These are phyloP conservation scores for Omphaloscelis lunosa DNA, from an alignment of 2,888 invertebrate species.

Conservation along the genomic window DNA sequence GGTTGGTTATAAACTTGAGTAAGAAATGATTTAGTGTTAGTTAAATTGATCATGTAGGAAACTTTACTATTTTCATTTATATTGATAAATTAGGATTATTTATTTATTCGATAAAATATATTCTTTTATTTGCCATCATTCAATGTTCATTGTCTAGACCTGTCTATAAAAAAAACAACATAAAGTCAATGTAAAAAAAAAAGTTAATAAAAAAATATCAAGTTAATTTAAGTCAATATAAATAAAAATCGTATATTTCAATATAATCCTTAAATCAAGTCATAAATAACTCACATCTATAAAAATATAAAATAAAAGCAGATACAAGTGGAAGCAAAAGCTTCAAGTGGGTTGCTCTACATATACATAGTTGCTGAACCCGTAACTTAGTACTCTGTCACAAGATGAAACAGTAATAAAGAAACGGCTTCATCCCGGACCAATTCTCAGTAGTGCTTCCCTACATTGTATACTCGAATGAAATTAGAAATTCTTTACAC, in stretches of 20 bases:
- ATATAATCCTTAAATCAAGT: neutral
- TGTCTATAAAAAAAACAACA: too few relatives aligned
- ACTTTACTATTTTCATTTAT: neutral
- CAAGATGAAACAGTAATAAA: slow-evolving; percentile 27
- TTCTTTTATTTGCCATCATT: too few relatives aligned
- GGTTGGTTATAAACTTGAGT: slow-evolving; percentile 1
- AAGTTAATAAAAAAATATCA: too few relatives aligned
- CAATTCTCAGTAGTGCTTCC: slow-evolving; percentile 4
- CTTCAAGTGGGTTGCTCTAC: neutral
- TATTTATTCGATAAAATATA: too few relatives aligned
- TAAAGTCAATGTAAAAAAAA: too few relatives aligned
- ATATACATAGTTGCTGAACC: slow-evolving; percentile 14
- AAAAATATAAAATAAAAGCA: neutral
- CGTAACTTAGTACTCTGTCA: slow-evolving; percentile 6
- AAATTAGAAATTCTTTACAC: slow-evolving; percentile 34
- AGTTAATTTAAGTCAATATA: too few relatives aligned
- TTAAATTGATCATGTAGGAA: neutral
- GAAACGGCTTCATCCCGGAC: neutral
- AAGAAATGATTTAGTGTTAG: neutral
- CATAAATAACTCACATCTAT: neutral
- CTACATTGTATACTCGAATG: slow-evolving; percentile 40
- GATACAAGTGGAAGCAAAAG: neutral
- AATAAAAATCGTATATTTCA: neutral
- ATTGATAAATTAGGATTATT: too few relatives aligned
- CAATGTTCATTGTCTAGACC: too few relatives aligned